phyloP scores from a whole-genome alignment of 1,140 invertebrate species.

The Leguminivora glycinivorella region DNA sequence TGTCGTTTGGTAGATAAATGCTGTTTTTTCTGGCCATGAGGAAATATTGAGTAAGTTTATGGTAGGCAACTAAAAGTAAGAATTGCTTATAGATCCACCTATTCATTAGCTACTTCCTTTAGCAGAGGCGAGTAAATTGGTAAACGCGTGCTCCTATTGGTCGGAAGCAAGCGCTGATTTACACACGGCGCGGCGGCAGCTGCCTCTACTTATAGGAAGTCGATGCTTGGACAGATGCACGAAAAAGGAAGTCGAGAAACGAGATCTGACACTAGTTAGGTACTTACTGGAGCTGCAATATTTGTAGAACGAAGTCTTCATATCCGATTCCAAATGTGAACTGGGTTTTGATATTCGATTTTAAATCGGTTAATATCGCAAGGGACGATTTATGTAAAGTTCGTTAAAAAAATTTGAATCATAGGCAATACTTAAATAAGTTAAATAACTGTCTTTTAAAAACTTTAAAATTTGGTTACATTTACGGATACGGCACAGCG shows the following conservation, averaged over 20 bases:
- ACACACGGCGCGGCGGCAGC: conserved; percentile 56
- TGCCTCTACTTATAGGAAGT: conserved; percentile 58
- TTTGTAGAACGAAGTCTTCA: background rate
- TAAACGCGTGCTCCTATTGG: conserved; percentile 49
- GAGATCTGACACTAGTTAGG: conserved; percentile 35
- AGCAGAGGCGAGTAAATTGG: conserved; percentile 54
- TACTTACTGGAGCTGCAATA: background rate
- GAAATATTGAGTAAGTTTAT: too few species aligned
- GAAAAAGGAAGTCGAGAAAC: conserved; percentile 51
- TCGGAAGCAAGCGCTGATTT: conserved; percentile 51
- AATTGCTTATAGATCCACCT: conserved; percentile 33
- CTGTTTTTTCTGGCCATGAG: too few species aligned
- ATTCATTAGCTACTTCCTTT: conserved; percentile 66
- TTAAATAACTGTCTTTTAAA: too few species aligned
- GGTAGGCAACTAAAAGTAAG: background rate
- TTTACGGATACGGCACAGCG: too few species aligned
- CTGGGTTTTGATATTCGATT: background rate
- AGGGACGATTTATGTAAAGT: too few species aligned
- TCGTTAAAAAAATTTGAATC: too few species aligned
- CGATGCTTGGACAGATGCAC: conserved; percentile 47
- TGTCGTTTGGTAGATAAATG: too few species aligned
- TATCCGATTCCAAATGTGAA: background rate
- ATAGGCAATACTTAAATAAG: too few species aligned
- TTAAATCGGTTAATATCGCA: background rate
- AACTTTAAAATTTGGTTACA: too few species aligned